These are phyloP conservation scores for Cyclophora punctaria DNA, from an alignment of 2,888 invertebrate genomes.

Conservation along the genomic window DNA sequence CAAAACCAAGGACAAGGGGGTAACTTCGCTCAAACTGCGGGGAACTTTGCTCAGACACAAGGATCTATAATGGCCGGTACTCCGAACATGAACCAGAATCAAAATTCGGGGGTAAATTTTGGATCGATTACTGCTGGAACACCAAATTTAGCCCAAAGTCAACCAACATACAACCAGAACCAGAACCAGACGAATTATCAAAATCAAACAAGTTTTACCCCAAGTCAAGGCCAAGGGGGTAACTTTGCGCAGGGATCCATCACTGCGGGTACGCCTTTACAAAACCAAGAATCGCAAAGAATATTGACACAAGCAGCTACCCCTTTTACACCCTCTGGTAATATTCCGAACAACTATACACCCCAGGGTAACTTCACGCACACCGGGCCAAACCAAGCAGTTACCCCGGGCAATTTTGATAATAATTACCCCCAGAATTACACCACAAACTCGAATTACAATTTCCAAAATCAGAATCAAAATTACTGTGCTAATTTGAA, in stretches of 20 bases:
- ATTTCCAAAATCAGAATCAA: background rate
- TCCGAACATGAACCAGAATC: background rate
- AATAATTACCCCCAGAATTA: background rate
- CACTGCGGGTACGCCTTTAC: constrained; percentile 1
- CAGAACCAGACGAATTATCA: too few species aligned
- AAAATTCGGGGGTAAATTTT: too few species aligned
- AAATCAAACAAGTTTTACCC: too few species aligned
- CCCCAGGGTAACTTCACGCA: too few species aligned
- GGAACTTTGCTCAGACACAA: too few species aligned
- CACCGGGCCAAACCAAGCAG: too few species aligned
- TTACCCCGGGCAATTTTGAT: constrained; percentile 3
- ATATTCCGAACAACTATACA: background rate
- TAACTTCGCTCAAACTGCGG: too few species aligned
- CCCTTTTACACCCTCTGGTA: background rate
- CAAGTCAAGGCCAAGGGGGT: background rate
- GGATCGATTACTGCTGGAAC: constrained; percentile 10
- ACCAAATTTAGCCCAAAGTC: constrained; percentile 8
- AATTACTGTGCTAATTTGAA: too few species aligned
- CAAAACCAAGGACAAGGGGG: too few species aligned
- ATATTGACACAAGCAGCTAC: background rate
- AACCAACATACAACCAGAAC: background rate
- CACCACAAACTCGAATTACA: too few species aligned
- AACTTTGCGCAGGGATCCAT: background rate
- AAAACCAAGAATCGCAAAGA: background rate
- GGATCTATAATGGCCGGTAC: too few species aligned